Evolutionary conservation across 1,140 invertebrate species (phyloP).

Genomic region (Apis laboriosa): DNA sequence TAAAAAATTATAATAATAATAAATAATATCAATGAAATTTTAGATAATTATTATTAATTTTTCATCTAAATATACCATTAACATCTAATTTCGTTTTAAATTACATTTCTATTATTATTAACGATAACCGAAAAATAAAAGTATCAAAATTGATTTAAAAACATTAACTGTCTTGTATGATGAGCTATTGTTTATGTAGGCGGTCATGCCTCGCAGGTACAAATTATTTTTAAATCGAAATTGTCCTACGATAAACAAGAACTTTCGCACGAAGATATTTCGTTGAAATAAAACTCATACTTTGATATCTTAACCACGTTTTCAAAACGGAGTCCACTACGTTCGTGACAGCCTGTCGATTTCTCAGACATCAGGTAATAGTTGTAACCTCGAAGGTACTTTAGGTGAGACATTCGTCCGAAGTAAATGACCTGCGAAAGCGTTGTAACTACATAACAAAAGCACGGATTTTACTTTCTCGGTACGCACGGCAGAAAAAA

Average conservation of each 20-base stretch:
- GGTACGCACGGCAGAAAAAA: neutral
- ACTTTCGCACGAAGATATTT: constrained; percentile 19
- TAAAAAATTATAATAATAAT: constrained; percentile 3
- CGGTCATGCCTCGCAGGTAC: constrained; percentile 34
- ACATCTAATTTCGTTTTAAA: neutral
- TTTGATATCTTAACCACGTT: constrained; percentile 48
- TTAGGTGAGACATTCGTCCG: constrained; percentile 34
- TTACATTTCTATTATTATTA: neutral
- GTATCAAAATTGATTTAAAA: constrained; percentile 8
- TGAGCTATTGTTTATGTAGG: constrained; percentile 48
- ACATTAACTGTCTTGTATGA: constrained; percentile 24
- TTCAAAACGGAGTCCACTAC: constrained; percentile 45
- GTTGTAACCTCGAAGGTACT: constrained; percentile 51
- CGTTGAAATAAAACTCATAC: constrained; percentile 41
- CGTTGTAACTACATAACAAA: constrained; percentile 47
- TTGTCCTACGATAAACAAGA: constrained; percentile 21
- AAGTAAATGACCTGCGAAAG: constrained; percentile 43
- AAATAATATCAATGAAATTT: neutral
- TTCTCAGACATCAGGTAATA: constrained; percentile 48
- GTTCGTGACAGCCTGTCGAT: constrained; percentile 49
- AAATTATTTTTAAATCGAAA: constrained; percentile 1
- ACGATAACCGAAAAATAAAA: neutral
- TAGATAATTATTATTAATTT: neutral
- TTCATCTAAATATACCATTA: neutral
- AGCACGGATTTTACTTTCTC: constrained; percentile 34